Conservation (phyloP, 2,888 invertebrate species). For the Oligia strigilis region DNA sequence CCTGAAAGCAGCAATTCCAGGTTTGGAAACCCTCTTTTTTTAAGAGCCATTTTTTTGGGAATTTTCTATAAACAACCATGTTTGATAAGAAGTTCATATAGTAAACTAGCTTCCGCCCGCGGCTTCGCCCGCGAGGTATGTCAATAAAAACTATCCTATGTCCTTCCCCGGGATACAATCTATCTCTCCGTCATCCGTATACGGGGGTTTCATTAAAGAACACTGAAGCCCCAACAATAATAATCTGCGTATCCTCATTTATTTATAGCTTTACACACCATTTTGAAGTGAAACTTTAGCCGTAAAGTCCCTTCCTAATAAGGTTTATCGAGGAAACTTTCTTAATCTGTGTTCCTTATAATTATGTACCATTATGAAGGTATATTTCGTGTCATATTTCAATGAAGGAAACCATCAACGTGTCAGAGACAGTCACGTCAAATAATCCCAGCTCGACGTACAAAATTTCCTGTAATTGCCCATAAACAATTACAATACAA, state of each 20-base stretch:
- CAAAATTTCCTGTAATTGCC: background rate
- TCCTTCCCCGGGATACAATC: no score
- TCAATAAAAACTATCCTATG: no score
- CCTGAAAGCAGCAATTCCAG: constrained; percentile 68
- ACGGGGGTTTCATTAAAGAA: background rate
- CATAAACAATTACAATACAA: background rate
- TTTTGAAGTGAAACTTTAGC: background rate
- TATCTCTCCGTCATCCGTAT: no score
- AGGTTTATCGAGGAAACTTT: background rate
- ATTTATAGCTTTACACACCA: background rate
- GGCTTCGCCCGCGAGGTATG: no score
- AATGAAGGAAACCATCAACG: constrained; percentile 1
- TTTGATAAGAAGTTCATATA: background rate
- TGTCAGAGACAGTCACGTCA: constrained; percentile 5
- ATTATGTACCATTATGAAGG: background rate
- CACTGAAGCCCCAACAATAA: background rate
- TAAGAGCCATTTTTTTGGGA: constrained; percentile 29
- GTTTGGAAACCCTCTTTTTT: constrained; percentile 38
- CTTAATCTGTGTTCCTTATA: background rate
- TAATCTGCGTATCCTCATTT: background rate
- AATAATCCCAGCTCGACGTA: background rate
- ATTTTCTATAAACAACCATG: constrained; percentile 9
- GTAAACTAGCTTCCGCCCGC: no score
- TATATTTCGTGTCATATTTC: constrained; percentile 11
- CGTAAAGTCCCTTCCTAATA: background rate